Percentiles rank a stretch among this genome's conserved stretches.
Evolutionary conservation across 2,113 vertebrate genomes (phyloP).

Genomic region (Struthio camelus): DNA sequence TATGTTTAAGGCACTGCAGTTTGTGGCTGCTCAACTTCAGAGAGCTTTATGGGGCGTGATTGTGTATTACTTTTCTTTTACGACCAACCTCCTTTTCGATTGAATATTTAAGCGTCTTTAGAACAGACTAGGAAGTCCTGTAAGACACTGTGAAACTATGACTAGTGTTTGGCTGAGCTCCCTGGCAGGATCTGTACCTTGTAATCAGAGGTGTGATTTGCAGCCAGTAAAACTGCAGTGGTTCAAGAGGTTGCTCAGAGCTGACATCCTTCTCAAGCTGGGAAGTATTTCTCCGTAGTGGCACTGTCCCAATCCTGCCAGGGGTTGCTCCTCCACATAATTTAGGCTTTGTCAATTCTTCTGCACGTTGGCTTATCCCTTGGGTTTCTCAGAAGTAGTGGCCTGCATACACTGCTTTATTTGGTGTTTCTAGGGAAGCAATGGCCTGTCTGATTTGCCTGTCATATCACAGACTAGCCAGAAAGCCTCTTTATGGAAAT

Average conservation of each 20-base stretch:
- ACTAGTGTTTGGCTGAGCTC: background rate
- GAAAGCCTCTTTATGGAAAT: background rate
- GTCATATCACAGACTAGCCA: background rate
- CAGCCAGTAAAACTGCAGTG: background rate
- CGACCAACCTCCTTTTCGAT: background rate
- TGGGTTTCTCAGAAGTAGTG: background rate
- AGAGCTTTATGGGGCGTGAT: background rate
- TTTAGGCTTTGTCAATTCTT: background rate
- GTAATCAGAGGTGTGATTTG: background rate
- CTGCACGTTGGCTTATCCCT: background rate
- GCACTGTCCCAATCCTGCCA: rapidly evolving
- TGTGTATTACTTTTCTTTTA: background rate
- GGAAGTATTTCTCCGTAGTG: background rate
- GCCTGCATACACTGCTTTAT: background rate
- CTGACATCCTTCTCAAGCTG: background rate
- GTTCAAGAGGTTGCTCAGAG: background rate
- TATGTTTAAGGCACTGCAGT: background rate
- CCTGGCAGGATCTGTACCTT: background rate
- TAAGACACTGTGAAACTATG: background rate
- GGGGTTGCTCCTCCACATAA: background rate
- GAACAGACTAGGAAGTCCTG: background rate
- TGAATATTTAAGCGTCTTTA: background rate
- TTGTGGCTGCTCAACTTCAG: background rate
- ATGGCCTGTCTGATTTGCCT: background rate
- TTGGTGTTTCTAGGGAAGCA: background rate